Evolutionary conservation across 1,140 invertebrate species (phyloP), one percentile per base, ranked within the genome.

Genomic region (Drosophila tristis): DNA sequence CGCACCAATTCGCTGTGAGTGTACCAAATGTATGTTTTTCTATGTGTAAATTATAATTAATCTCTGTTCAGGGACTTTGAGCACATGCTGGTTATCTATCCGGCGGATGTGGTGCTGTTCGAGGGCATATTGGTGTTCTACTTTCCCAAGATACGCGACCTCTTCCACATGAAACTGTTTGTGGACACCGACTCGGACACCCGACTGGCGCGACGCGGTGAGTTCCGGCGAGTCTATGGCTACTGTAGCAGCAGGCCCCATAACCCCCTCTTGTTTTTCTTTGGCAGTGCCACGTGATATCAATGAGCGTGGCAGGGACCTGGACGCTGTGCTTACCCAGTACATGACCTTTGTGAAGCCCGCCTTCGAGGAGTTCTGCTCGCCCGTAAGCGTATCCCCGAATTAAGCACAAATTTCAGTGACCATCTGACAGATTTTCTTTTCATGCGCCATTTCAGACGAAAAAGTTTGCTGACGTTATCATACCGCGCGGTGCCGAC

Each of bases 401-500:
- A 20, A 25, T 25, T 25, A 0, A 5, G 4, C 35, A 7, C 2
- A 7, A 5, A 35, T 31, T 43, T 15, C 1, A 15, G 15, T 39
- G 4, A 39, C 35, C 35, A 39, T 39, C 13, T 39, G 11, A 39
- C 35, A 39, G 11, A 4, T 4, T 54, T 13, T 20, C 20, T 20
- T 35, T 16, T 9, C 8, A 8, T 31, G 23, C 35, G 1, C n/a
- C 5, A 9, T 55, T 76, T 71, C 29, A 98, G 97, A 99, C 99
- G 0, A 99, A 99, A 93, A 99, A 99, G 92, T 99, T 99, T 94
- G 99, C 98, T 55, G 99, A 99, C 94, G 97, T 99, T 31, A 99
- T 99, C 75, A 99, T 99, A 93, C 99, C 99, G 9, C 94, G 98
- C 76, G 98, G 98, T 71, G 98, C 98, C 39, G 98, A 99, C 92